These are phyloP conservation scores for Tuberolachnus salignus DNA, from an alignment of 2,888 invertebrate species.

Conservation along the genomic window DNA sequence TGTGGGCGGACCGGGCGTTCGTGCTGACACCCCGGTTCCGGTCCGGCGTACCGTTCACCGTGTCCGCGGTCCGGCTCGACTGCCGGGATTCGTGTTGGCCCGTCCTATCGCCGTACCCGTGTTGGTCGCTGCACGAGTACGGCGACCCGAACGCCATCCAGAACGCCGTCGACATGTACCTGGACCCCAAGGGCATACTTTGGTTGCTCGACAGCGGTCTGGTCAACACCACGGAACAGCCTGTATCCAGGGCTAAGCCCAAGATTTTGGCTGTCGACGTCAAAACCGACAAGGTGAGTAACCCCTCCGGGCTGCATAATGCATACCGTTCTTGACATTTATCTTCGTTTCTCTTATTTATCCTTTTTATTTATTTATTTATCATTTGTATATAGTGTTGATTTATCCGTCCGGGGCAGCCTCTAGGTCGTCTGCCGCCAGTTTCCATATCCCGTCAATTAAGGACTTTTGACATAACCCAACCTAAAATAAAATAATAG, in stretches of 20 bases:
- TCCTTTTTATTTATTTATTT: too few species aligned
- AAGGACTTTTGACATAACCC: too few species aligned
- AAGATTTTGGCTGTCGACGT: conserved; percentile 69
- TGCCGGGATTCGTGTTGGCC: conserved; percentile 65
- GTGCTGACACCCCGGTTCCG: conserved; percentile 68
- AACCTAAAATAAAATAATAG: too few species aligned
- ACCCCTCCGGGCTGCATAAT: neutral
- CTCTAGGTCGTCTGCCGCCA: too few species aligned
- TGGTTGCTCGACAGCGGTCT: conserved; percentile 71
- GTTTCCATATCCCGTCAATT: too few species aligned
- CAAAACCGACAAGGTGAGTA: conserved; percentile 65
- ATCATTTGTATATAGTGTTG: too few species aligned
- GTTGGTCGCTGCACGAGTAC: conserved; percentile 70
- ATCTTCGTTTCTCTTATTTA: too few species aligned
- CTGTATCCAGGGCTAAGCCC: conserved; percentile 68
- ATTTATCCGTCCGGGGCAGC: too few species aligned
- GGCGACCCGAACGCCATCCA: conserved; percentile 72
- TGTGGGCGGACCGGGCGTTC: conserved; percentile 67
- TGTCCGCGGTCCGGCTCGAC: conserved; percentile 67
- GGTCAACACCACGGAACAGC: conserved; percentile 68
- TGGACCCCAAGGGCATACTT: conserved; percentile 68
- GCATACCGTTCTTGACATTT: too few species aligned
- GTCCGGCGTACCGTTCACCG: conserved; percentile 71
- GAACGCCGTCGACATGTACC: conserved; percentile 72
- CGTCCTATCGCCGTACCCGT: conserved; percentile 67